Conservation (phyloP, 2,797 vertebrate species). For the Oryzias sinensis region DNA sequence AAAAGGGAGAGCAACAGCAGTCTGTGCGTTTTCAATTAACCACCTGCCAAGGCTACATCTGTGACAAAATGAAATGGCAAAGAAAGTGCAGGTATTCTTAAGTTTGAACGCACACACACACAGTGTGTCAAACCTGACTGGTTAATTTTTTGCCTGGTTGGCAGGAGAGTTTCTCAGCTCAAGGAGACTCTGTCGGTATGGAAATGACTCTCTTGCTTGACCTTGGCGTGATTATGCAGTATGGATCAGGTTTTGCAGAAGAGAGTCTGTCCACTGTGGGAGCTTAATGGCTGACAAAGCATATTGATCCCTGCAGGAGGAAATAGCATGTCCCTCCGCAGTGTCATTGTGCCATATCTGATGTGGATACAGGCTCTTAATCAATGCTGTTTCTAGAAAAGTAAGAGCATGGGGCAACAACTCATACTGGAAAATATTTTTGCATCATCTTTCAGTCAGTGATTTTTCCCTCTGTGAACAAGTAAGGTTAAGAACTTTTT, state of each 20-base stretch:
- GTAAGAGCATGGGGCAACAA: not conserved
- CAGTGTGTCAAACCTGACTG: constrained; percentile 42
- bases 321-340: constrained; percentile 51
- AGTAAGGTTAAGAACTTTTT: too few relatives aligned
- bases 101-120: constrained; percentile 13
- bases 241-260: constrained; percentile 60
- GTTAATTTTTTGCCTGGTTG: constrained; percentile 63
- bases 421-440: not conserved
- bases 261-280: constrained; percentile 32
- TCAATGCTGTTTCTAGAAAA: constrained; percentile 11
- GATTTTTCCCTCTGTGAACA: too few relatives aligned
- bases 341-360: constrained; percentile 46
- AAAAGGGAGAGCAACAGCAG: constrained; percentile 56
- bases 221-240: constrained; percentile 66
- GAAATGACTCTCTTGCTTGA: constrained; percentile 51
- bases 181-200: constrained; percentile 61
- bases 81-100: constrained; percentile 52
- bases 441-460: not conserved
- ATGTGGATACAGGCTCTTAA: constrained; percentile 28
- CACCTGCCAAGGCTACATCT: constrained; percentile 69
- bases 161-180: constrained; percentile 50
- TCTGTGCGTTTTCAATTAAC: constrained; percentile 66
- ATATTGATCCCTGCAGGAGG: constrained; percentile 57
- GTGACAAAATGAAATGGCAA: constrained; percentile 54
- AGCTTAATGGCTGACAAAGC: constrained; percentile 61